These are phyloP conservation scores for Psilopsiagon aurifrons DNA, from an alignment of 2,113 vertebrate genomes.

Conservation along the genomic window DNA sequence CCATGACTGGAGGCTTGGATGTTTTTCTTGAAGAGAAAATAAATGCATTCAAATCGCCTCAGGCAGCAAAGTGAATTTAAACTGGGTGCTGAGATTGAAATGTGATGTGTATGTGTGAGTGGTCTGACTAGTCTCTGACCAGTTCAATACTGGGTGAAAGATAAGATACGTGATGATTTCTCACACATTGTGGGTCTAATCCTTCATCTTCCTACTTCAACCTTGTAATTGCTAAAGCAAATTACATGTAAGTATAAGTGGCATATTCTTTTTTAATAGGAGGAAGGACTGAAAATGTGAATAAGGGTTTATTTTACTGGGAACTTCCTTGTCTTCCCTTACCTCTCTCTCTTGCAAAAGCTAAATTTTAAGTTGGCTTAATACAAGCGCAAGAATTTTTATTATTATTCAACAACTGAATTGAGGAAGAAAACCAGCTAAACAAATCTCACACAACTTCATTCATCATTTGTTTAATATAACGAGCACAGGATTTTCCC, in stretches of 20 bases:
- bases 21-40: not conserved
- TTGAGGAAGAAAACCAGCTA: not conserved
- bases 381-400: not conserved
- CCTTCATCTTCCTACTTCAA: not conserved
- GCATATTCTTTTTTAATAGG: not conserved
- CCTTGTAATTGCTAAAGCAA: not conserved
- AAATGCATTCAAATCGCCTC: not conserved
- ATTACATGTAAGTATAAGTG: not conserved
- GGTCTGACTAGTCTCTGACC: not conserved
- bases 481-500: not conserved
- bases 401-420: not conserved
- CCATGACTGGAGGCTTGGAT: not conserved
- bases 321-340: not conserved
- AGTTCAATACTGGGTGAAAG: not conserved
- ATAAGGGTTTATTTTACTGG: not conserved
- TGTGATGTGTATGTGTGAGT: fast-evolving
- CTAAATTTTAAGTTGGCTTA: not conserved
- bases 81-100: not conserved
- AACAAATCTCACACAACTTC: not conserved
- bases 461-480: not conserved
- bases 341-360: not conserved
- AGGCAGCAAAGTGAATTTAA: not conserved
- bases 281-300: not conserved
- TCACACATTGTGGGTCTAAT: not conserved
- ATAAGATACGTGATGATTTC: not conserved